A percentile compares a stretch with the other conserved stretches of the same genome.
Conservation (phyloP, 2,797 vertebrate genomes). For the Cygnus olor region DNA sequence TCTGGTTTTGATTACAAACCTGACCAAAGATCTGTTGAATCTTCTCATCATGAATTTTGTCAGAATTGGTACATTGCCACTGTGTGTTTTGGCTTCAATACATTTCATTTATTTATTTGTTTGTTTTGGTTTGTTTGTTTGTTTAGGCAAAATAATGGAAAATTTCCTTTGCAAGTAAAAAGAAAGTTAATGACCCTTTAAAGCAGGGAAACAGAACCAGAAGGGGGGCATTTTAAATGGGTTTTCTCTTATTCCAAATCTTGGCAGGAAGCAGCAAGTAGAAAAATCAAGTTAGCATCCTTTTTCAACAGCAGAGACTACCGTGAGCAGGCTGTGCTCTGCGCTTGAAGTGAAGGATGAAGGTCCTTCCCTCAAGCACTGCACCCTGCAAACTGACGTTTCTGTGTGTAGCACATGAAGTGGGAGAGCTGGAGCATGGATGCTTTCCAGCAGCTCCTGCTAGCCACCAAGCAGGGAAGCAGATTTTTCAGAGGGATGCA, state of each 20-base stretch:
- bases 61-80: neutral
- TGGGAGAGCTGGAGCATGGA: neutral
- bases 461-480: neutral
- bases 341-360: neutral
- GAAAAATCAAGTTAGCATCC: neutral
- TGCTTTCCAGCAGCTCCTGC: neutral
- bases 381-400: neutral
- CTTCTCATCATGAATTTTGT: slow-evolving; percentile 15
- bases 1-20: slow-evolving; percentile 27
- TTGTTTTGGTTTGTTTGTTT: neutral
- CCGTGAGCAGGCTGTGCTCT: neutral
- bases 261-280: neutral
- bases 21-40: slow-evolving; percentile 3
- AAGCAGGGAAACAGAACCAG: neutral
- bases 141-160: neutral
- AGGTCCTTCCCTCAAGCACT: neutral
- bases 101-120: neutral
- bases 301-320: neutral
- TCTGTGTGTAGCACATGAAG: neutral
- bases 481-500: neutral
- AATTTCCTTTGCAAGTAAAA: neutral
- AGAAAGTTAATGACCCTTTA: neutral
- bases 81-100: neutral
- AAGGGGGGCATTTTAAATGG: neutral
- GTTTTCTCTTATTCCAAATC: neutral